Evolutionary conservation across 2,888 invertebrate species (phyloP).

Genomic region (Nipponacmea schrenckii): DNA sequence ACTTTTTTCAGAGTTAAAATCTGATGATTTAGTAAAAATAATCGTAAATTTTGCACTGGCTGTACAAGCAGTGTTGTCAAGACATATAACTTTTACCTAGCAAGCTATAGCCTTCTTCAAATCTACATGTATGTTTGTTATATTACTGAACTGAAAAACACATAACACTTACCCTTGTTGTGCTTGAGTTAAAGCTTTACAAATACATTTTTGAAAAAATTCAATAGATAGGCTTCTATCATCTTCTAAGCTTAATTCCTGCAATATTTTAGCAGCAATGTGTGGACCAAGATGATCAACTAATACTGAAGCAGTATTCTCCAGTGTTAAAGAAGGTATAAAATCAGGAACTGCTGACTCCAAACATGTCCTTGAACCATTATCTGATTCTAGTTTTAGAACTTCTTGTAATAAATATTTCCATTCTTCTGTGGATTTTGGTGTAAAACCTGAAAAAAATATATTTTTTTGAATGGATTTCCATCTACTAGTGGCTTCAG

Average conservation of each 20-base stretch:
- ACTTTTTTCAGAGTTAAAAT: too few species aligned
- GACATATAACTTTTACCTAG: too few species aligned
- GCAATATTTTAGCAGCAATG: slow-evolving; percentile 38
- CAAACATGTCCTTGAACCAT: not conserved
- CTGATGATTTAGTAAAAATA: too few species aligned
- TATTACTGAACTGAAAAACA: too few species aligned
- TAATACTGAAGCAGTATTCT: slow-evolving; percentile 41
- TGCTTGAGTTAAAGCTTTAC: slow-evolving; percentile 38
- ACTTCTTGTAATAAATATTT: slow-evolving; percentile 30
- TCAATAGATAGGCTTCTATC: slow-evolving; percentile 26
- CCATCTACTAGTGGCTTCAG: not conserved
- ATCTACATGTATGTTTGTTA: too few species aligned
- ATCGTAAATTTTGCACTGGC: too few species aligned
- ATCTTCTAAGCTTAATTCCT: slow-evolving; percentile 30
- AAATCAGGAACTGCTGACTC: slow-evolving; percentile 22
- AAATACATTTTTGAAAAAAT: slow-evolving; percentile 45
- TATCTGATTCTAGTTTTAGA: not conserved
- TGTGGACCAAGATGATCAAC: slow-evolving; percentile 42
- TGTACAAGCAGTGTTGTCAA: too few species aligned
- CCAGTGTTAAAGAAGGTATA: slow-evolving; percentile 39
- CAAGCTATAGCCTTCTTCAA: too few species aligned
- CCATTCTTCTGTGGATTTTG: slow-evolving; percentile 44
- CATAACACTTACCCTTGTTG: slow-evolving; percentile 41
- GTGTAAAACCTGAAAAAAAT: slow-evolving; percentile 41
- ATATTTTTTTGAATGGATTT: too few species aligned